These are phyloP conservation scores for Lomographa bimaculata DNA, from an alignment of 2,888 invertebrate species.

Conservation along the genomic window DNA sequence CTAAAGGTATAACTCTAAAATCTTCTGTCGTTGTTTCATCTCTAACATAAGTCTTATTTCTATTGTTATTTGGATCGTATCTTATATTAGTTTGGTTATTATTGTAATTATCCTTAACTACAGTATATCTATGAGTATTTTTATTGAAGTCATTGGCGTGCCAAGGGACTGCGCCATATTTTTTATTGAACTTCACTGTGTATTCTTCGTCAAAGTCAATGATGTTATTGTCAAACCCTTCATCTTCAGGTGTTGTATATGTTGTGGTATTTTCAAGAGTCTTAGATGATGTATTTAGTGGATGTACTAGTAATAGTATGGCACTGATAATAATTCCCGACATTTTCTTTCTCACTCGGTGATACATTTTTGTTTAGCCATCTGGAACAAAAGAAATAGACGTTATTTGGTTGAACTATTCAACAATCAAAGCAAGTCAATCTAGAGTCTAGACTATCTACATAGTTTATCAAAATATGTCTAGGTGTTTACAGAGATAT, in stretches of 20 bases:
- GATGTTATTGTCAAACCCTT: conserved; percentile 64
- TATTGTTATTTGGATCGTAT: conserved; percentile 28
- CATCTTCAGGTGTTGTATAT: conserved; percentile 40
- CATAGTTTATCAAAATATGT: too few species aligned
- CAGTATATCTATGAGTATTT: conserved; percentile 64
- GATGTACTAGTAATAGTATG: conserved; percentile 52
- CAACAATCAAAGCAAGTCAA: too few species aligned
- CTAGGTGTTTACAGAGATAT: too few species aligned
- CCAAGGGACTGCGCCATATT: conserved; percentile 60
- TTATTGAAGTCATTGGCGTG: conserved; percentile 54
- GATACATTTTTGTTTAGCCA: conserved; percentile 61
- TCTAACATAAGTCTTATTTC: conserved; percentile 33
- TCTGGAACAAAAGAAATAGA: conserved; percentile 59
- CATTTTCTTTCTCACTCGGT: conserved; percentile 68
- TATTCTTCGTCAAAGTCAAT: conserved; percentile 74
- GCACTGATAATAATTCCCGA: conserved; percentile 51
- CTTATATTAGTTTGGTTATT: conserved; percentile 12
- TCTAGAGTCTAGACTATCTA: too few species aligned
- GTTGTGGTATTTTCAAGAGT: conserved; percentile 46
- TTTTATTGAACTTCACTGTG: conserved; percentile 61
- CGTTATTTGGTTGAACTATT: too few species aligned
- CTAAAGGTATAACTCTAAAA: conserved; percentile 69
- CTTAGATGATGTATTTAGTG: conserved; percentile 43
- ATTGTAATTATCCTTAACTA: conserved; percentile 48
- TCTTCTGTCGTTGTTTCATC: conserved; percentile 54